Conservation (phyloP, 2,888 invertebrate genomes). For the Villa cingulata region DNA sequence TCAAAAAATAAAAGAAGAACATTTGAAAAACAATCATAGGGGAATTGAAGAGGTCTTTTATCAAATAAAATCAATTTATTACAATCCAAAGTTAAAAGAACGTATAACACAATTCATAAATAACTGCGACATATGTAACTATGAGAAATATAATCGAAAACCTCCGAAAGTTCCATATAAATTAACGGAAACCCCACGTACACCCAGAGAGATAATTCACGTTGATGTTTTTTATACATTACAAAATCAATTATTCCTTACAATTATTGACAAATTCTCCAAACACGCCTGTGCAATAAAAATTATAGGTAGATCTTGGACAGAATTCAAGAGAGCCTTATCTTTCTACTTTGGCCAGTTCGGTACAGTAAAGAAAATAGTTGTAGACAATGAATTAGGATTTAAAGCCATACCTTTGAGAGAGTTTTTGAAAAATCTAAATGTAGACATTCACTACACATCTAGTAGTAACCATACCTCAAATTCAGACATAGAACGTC, state of each 20-base stretch:
- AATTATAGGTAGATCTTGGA: constrained; percentile 9
- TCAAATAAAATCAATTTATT: constrained; percentile 10
- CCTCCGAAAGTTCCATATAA: constrained; percentile 4
- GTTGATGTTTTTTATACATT: constrained; percentile 16
- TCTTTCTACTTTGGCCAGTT: constrained; percentile 11
- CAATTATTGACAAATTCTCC: constrained; percentile 18
- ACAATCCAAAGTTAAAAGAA: constrained; percentile 12
- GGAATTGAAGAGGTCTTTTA: constrained; percentile 14
- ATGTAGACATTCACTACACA: constrained; percentile 1
- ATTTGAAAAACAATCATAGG: too few species aligned
- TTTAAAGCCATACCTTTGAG: constrained; percentile 12
- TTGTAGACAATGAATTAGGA: constrained; percentile 14
- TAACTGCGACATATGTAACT: constrained; percentile 3
- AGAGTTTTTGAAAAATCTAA: not conserved
- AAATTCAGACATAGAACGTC: not conserved
- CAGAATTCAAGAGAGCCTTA: constrained; percentile 11
- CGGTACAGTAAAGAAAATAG: constrained; percentile 11
- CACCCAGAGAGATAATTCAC: constrained; percentile 18
- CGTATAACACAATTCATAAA: not conserved
- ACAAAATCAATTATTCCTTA: constrained; percentile 14
- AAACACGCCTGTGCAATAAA: constrained; percentile 16
- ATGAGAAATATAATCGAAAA: constrained; percentile 15
- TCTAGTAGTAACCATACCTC: constrained; percentile 1
- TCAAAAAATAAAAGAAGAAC: constrained; percentile 12
- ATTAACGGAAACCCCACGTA: constrained; percentile 14